phyloP scores from a whole-genome alignment of 1,140 invertebrate genomes.

The Nasonia longicornis region DNA sequence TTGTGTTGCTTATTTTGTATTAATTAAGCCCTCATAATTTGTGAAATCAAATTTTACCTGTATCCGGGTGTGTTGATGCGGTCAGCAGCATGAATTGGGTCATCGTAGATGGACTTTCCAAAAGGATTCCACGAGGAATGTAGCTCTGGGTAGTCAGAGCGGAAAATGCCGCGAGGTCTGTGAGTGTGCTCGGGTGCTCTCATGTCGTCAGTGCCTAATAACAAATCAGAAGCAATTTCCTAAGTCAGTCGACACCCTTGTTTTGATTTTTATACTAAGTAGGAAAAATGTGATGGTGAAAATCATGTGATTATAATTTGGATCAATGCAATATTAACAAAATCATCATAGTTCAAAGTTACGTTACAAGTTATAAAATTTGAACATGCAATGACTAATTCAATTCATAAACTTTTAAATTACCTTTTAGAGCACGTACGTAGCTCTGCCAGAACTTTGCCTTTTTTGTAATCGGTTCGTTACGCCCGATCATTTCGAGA shows the following conservation, averaged over 20 bases:
- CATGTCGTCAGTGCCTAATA: conserved; percentile 87
- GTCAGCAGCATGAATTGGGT: conserved; percentile 81
- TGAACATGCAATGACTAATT: background rate
- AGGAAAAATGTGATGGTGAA: background rate
- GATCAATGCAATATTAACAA: too few species aligned
- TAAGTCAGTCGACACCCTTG: background rate
- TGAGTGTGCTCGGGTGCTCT: conserved; percentile 83
- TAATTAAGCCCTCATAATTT: background rate
- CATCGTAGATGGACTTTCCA: conserved; percentile 87
- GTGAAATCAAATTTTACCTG: conserved; percentile 67
- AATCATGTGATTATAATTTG: too few species aligned
- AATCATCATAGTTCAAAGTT: too few species aligned
- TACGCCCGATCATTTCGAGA: conserved; percentile 92
- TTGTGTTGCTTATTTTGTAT: background rate
- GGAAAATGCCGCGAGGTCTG: conserved; percentile 79
- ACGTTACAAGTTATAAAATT: too few species aligned
- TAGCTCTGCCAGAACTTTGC: conserved; percentile 94
- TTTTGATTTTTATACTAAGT: too few species aligned
- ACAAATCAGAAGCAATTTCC: conserved; percentile 42
- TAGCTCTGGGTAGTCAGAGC: conserved; percentile 75
- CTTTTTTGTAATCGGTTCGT: conserved; percentile 90
- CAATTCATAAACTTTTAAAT: conserved; percentile 42
- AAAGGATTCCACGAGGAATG: conserved; percentile 76
- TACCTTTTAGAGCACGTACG: conserved; percentile 90
- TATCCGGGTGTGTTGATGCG: conserved; percentile 87